phyloP scores from a whole-genome alignment of 2,113 vertebrate species.

The Morone saxatilis region DNA sequence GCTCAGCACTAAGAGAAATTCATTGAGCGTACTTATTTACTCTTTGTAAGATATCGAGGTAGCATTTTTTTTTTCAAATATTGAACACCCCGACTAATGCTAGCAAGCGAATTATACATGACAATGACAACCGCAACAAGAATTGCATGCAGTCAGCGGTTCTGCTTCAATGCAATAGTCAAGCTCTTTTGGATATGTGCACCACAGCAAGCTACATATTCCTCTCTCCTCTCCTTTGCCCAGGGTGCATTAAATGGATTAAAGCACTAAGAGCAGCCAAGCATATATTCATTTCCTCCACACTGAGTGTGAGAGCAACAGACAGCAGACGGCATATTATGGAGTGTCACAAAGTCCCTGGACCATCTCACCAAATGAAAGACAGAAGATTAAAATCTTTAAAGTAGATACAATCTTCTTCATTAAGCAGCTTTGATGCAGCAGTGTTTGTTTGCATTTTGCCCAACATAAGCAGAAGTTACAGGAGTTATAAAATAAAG shows the following conservation, averaged over 20 bases:
- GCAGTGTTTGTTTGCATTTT: conserved; percentile 36
- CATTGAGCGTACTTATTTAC: conserved; percentile 9
- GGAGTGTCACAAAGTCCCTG: conserved; percentile 61
- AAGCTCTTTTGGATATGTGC: conserved; percentile 62
- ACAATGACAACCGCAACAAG: conserved; percentile 53
- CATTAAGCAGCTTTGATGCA: conserved; percentile 40
- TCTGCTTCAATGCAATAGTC: conserved; percentile 66
- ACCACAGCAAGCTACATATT: conserved; percentile 53
- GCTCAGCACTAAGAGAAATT: neutral
- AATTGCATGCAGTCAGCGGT: conserved; percentile 51
- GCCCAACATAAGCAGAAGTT: neutral
- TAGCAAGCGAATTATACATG: conserved; percentile 41
- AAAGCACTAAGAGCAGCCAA: conserved; percentile 74
- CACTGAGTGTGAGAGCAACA: conserved; percentile 57
- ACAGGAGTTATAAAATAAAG: neutral
- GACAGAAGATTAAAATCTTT: conserved; percentile 61
- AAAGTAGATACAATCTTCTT: conserved; percentile 43
- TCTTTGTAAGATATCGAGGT: conserved; percentile 34
- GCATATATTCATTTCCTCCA: conserved; percentile 76
- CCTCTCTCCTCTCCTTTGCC: conserved; percentile 60
- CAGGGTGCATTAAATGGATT: conserved; percentile 79
- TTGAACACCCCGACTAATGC: conserved; percentile 39
- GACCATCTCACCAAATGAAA: conserved; percentile 63
- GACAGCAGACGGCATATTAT: conserved; percentile 59
- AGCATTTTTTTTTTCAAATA: conserved; percentile 25